Conservation (phyloP, 2,888 invertebrate genomes). For the Mimachlamys varia region DNA sequence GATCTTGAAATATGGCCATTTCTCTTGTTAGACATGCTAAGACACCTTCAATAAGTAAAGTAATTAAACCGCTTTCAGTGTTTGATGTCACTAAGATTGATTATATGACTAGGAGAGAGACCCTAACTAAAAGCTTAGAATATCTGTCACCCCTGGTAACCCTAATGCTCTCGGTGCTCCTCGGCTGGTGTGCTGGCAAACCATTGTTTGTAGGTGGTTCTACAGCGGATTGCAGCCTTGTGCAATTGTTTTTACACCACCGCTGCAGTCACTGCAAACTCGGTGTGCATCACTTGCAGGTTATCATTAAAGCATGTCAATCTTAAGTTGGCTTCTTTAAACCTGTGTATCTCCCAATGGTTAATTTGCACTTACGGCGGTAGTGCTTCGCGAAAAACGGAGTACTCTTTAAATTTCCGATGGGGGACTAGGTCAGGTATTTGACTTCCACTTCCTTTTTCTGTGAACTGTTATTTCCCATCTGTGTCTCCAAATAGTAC, state of each 20-base stretch:
- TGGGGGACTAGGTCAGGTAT: neutral
- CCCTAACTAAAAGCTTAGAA: slow-evolving; percentile 16
- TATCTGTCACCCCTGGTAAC: slow-evolving; percentile 20
- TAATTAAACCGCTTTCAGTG: slow-evolving; percentile 11
- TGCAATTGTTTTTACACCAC: neutral
- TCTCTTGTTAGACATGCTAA: neutral
- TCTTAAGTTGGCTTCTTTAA: slow-evolving; percentile 1
- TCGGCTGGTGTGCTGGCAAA: neutral
- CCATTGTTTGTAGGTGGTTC: slow-evolving; percentile 13
- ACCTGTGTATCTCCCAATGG: neutral
- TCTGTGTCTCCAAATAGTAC: neutral
- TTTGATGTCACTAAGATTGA: slow-evolving; percentile 1
- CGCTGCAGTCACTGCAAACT: neutral
- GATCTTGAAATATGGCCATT: neutral
- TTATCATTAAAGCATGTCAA: slow-evolving; percentile 21
- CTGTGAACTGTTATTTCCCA: slow-evolving; percentile 27
- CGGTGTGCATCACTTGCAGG: slow-evolving; percentile 23
- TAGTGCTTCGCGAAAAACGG: neutral
- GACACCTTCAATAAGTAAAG: slow-evolving; percentile 23
- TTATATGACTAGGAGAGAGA: neutral
- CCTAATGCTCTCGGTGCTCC: neutral
- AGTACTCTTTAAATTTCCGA: neutral
- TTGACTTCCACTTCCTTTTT: neutral
- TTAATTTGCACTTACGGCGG: slow-evolving; percentile 17
- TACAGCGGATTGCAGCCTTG: slow-evolving; percentile 16